These are phyloP conservation scores for Drosophila albomicans DNA, from an alignment of 1,140 invertebrate species.

Conservation along the genomic window DNA sequence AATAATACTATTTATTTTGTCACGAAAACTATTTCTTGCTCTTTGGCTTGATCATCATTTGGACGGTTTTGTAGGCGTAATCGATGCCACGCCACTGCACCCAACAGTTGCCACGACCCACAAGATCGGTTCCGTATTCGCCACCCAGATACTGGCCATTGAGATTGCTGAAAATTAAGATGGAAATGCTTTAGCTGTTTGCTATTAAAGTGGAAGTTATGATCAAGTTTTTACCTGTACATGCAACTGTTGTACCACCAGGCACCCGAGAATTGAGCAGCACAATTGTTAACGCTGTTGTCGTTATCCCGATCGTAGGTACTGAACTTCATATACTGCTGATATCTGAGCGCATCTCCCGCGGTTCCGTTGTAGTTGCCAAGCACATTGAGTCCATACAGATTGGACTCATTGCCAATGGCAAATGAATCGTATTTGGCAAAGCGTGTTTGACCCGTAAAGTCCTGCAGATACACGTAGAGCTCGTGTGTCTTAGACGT, in stretches of 20 bases:
- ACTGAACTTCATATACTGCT: conserved; percentile 53
- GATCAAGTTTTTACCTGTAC: conserved; percentile 25
- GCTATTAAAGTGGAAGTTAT: not conserved
- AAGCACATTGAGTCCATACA: conserved; percentile 30
- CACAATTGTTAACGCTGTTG: conserved; percentile 36
- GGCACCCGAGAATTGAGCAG: conserved; percentile 28
- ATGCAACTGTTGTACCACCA: conserved; percentile 54
- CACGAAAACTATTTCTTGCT: conserved; percentile 3
- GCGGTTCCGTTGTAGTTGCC: conserved; percentile 33
- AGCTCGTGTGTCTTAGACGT: conserved; percentile 16
- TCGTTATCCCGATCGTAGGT: conserved; percentile 51
- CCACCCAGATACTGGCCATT: conserved; percentile 43
- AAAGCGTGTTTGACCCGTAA: conserved; percentile 22
- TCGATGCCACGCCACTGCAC: conserved; percentile 28
- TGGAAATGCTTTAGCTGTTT: not conserved
- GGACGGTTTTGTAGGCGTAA: conserved; percentile 44
- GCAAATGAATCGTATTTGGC: conserved; percentile 35
- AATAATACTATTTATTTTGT: not conserved
- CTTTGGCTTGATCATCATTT: conserved; percentile 47
- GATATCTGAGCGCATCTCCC: conserved; percentile 34
- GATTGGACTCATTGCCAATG: conserved; percentile 39
- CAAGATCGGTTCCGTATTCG: conserved; percentile 19
- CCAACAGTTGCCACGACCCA: conserved; percentile 30
- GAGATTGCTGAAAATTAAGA: conserved; percentile 24
- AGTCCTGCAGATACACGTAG: conserved; percentile 45